phyloP scores from a whole-genome alignment of 2,113 vertebrate genomes.

The Camelus bactrianus region DNA sequence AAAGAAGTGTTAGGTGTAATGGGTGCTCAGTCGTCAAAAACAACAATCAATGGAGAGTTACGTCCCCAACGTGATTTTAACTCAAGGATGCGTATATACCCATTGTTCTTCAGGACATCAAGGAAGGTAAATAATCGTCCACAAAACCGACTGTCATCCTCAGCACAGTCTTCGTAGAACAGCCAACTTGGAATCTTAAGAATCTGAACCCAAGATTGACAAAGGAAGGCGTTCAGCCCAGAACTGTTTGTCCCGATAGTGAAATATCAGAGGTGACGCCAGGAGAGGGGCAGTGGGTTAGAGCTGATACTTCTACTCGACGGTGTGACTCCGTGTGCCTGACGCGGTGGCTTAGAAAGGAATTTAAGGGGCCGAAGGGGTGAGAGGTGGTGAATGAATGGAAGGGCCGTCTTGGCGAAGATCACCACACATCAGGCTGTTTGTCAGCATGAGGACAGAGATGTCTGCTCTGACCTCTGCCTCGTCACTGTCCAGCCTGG shows the following conservation, averaged over 20 bases:
- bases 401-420: background rate
- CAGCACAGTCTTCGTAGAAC: background rate
- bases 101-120: background rate
- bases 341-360: accelerated
- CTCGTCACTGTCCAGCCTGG: accelerated
- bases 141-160: background rate
- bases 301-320: accelerated
- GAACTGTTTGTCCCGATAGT: background rate
- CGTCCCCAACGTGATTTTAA: background rate
- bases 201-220: slow-evolving; percentile 42
- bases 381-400: accelerated
- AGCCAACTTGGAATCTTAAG: slow-evolving; percentile 57
- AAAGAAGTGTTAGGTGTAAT: background rate
- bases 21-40: slow-evolving; percentile 31
- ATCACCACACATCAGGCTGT: accelerated
- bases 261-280: background rate
- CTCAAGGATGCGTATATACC: background rate
- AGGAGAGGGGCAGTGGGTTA: background rate
- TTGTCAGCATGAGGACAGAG: accelerated
- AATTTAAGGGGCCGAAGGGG: accelerated
- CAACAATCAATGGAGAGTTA: slow-evolving; percentile 18
- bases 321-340: accelerated
- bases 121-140: background rate
- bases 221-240: background rate
- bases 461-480: too few relatives aligned